These are phyloP conservation scores for Sebastes matsubarae DNA, from an alignment of 2,797 vertebrate genomes.

Conservation along the genomic window DNA sequence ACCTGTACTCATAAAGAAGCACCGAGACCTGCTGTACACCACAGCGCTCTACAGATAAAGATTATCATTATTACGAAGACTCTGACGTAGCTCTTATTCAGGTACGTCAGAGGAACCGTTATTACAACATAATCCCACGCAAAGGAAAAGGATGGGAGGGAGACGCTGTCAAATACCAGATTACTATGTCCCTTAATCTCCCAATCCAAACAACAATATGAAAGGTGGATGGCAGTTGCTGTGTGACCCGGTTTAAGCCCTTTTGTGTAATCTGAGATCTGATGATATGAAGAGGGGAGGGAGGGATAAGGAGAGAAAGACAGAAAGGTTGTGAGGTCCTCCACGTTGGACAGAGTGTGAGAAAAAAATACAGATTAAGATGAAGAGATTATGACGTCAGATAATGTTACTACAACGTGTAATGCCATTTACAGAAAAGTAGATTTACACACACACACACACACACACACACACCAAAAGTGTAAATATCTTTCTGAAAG, in stretches of 20 bases:
- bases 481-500: neutral
- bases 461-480: neutral
- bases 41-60: neutral
- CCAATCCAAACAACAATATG: constrained; percentile 59
- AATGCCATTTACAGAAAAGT: constrained; percentile 36
- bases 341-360: neutral
- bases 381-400: constrained; percentile 70
- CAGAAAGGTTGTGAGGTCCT: neutral
- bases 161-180: constrained; percentile 62
- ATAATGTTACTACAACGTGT: constrained; percentile 29
- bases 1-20: neutral
- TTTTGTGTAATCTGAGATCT: constrained; percentile 65
- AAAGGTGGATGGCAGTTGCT: constrained; percentile 57
- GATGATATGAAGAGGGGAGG: constrained; percentile 19
- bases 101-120: constrained; percentile 38
- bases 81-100: constrained; percentile 8
- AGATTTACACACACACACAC: constrained; percentile 1
- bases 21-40: neutral
- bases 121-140: constrained; percentile 57
- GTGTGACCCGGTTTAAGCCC: constrained; percentile 57
- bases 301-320: constrained; percentile 3
- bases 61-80: neutral
- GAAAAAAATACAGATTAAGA: constrained; percentile 55
- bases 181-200: constrained; percentile 71
- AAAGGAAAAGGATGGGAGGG: constrained; percentile 47